Evolutionary conservation across 2,797 vertebrate species (phyloP), one percentile per base, ranked within the genome.

Genomic region (Ammospiza maritima): DNA sequence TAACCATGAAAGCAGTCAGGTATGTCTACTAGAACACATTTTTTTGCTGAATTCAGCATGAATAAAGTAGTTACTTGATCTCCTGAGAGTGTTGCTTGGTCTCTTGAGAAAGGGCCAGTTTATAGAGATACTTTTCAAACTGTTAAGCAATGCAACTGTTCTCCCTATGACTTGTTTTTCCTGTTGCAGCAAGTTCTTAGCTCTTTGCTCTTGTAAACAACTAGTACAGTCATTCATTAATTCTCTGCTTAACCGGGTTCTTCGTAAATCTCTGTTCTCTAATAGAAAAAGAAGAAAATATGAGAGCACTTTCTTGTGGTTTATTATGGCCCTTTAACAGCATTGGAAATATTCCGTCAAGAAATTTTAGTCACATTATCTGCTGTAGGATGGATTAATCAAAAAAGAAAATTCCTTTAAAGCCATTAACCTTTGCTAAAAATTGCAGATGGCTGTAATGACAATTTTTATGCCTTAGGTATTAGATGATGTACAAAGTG

Each of bases 371-470:
- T 58, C 70, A 29, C 61, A 29, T 85, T 71, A 65, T 90, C 92
- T 92, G n/a, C 32, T 76, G 17, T 36, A 62, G 36, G 40, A 83
- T 30, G 27, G 42, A 74, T 90, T 80, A 56, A 82, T 70, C 3
- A 79, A 74, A 78, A 73, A 69, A 40, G 5, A 61, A 66, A 79
- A 87, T 38, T 85, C 21, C 64, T 90, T 74, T 73, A 56, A 82
- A 94, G 27, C 9, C 44, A 94, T 93, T 95, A 95, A 94, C 83
- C 75, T 93, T 91, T 76, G 87, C 36, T 85, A 94, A 92, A 80
- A 86, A 51, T n/a, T 86, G 51, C 86, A 95, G 88, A 84, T 88
- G 70, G 27, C 13, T 89, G 58, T 58, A 93, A 82, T 54, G 78
- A 44, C 70, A 82, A 83, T 89, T 93, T 95, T 71, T 85, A 89